Conservation (phyloP, 2,797 vertebrate genomes). For the Serranus cabrilla region DNA sequence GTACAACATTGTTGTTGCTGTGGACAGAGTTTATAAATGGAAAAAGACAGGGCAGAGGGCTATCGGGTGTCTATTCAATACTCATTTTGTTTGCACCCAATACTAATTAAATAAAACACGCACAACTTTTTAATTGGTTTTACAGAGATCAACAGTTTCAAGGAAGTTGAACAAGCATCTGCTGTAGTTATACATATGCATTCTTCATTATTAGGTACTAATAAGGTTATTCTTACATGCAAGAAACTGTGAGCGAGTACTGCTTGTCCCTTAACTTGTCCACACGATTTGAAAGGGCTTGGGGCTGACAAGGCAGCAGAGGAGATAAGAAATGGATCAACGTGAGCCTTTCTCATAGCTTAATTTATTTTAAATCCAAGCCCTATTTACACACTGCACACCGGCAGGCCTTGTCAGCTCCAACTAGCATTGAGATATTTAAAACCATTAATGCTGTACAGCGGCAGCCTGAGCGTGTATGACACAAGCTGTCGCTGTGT, state of each 20-base stretch:
- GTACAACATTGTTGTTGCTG: slow-evolving; percentile 62
- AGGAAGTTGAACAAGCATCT: slow-evolving; percentile 45
- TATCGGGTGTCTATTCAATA: slow-evolving; percentile 79
- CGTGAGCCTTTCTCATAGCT: slow-evolving; percentile 84
- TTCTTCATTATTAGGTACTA: slow-evolving; percentile 48
- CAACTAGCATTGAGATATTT: slow-evolving; percentile 78
- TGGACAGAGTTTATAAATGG: slow-evolving; percentile 69
- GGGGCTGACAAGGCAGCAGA: slow-evolving; percentile 80
- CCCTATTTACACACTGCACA: slow-evolving; percentile 81
- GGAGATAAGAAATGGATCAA: slow-evolving; percentile 86
- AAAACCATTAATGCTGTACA: slow-evolving; percentile 76
- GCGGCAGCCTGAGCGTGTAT: slow-evolving; percentile 59
- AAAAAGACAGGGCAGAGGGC: slow-evolving; percentile 66
- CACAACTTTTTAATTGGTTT: slow-evolving; percentile 79
- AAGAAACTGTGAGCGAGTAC: slow-evolving; percentile 50
- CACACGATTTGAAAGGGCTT: slow-evolving; percentile 72
- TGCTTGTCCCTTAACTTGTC: slow-evolving; percentile 67
- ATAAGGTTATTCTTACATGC: slow-evolving; percentile 46
- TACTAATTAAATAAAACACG: slow-evolving; percentile 84
- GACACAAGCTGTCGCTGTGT: slow-evolving; percentile 68
- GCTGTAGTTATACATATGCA: slow-evolving; percentile 29
- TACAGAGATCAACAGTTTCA: slow-evolving; percentile 69
- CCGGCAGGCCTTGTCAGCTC: slow-evolving; percentile 76
- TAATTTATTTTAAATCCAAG: slow-evolving; percentile 86
- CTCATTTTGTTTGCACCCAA: slow-evolving; percentile 82